Conservation (phyloP, 2,113 vertebrate genomes). For the Antidorcas marsupialis region DNA sequence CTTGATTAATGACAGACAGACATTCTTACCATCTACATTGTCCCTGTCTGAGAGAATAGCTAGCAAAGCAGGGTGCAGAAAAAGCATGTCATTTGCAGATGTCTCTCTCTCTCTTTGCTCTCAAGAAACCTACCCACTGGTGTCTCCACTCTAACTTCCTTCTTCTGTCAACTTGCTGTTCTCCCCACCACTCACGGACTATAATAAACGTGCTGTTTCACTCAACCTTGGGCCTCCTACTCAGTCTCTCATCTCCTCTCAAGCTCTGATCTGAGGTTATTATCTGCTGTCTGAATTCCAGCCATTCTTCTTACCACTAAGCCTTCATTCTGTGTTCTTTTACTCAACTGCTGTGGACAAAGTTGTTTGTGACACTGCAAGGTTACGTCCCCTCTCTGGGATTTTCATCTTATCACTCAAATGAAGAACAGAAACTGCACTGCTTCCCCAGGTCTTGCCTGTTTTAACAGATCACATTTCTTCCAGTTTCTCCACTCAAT, state of each 20-base stretch:
- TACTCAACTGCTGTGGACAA: neutral
- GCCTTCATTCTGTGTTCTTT: neutral
- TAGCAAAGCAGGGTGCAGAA: neutral
- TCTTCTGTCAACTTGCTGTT: neutral
- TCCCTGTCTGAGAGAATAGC: neutral
- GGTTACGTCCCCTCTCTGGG: too few species aligned
- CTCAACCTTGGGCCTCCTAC: neutral
- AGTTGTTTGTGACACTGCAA: neutral
- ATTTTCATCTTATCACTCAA: neutral
- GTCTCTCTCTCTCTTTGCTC: neutral
- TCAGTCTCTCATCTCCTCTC: neutral
- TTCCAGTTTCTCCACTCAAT: neutral
- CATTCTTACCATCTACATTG: neutral
- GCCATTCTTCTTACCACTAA: too few species aligned
- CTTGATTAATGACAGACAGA: neutral
- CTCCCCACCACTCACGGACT: neutral
- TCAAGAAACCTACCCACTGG: neutral
- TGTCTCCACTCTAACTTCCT: neutral
- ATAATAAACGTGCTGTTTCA: neutral
- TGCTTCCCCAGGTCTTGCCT: neutral
- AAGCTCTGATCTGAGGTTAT: neutral
- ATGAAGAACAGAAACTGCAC: neutral
- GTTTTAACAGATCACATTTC: neutral
- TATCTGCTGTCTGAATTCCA: neutral
- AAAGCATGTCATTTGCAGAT: neutral